Conservation (phyloP, 2,113 vertebrate genomes). For the Rattus rattus region DNA sequence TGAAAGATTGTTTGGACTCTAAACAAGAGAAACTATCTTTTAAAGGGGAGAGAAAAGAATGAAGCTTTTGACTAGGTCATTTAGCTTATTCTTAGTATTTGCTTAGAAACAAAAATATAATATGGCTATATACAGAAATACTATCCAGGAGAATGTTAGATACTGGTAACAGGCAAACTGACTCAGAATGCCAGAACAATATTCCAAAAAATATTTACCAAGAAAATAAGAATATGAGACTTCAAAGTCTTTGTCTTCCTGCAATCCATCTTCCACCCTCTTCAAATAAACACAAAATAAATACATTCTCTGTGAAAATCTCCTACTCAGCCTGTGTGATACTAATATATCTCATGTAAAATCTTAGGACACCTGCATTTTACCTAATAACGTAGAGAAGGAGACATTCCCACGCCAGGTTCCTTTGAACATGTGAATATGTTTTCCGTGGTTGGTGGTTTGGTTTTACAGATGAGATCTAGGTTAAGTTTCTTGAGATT, state of each 20-base stretch:
- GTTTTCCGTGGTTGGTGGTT: not conserved
- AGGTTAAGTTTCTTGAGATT: not conserved
- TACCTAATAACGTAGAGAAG: not conserved
- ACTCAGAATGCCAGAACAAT: not conserved
- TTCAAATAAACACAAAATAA: not conserved
- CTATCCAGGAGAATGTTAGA: not conserved
- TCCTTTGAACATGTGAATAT: not conserved
- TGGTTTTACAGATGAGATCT: not conserved
- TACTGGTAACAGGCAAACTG: not conserved
- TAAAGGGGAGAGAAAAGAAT: slow-evolving; percentile 15
- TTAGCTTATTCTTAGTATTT: not conserved
- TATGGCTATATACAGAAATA: not conserved
- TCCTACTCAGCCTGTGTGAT: not conserved
- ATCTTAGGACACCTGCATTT: not conserved
- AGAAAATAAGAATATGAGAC: not conserved
- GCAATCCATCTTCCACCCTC: not conserved
- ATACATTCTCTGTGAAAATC: not conserved
- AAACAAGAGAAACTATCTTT: not conserved
- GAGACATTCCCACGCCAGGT: not conserved
- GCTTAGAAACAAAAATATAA: not conserved
- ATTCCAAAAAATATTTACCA: slow-evolving; percentile 32
- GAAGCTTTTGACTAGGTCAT: not conserved
- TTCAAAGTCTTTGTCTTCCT: not conserved
- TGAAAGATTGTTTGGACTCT: not conserved
- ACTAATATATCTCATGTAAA: not conserved